phyloP scores from a whole-genome alignment of 2,797 vertebrate genomes.

The Varecia variegata region DNA sequence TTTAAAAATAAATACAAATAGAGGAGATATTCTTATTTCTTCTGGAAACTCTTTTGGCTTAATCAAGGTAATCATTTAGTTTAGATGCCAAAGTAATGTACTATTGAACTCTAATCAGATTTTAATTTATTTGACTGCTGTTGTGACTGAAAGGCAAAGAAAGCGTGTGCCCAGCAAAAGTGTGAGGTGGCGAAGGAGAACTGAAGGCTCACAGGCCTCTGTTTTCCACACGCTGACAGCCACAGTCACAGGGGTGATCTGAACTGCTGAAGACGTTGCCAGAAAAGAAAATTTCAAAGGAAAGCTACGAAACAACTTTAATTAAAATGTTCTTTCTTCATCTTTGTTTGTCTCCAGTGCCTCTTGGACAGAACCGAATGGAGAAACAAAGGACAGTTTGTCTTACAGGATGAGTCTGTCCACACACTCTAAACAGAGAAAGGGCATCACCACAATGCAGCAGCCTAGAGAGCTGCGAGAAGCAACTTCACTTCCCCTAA shows the following conservation, averaged over 20 bases:
- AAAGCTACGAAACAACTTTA: neutral
- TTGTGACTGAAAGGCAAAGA: neutral
- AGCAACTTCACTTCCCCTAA: neutral
- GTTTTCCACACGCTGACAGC: neutral
- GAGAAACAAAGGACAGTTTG: neutral
- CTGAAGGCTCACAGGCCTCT: neutral
- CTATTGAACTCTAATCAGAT: neutral
- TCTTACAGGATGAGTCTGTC: neutral
- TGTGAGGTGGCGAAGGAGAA: neutral
- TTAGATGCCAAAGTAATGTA: neutral
- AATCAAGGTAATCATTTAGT: neutral
- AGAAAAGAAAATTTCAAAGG: neutral
- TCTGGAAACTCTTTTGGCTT: neutral
- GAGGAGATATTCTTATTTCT: neutral
- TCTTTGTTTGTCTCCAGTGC: neutral
- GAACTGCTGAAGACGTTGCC: neutral
- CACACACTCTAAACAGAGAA: neutral
- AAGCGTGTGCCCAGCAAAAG: neutral
- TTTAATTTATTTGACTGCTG: neutral
- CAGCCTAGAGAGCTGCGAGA: neutral
- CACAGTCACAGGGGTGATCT: rapidly evolving
- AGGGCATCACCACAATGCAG: neutral
- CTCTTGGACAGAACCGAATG: neutral
- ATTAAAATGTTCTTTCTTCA: neutral
- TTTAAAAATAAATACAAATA: neutral